Evolutionary conservation across 2,888 invertebrate genomes (phyloP).

Genomic region (Leptinotarsa haldemani): DNA sequence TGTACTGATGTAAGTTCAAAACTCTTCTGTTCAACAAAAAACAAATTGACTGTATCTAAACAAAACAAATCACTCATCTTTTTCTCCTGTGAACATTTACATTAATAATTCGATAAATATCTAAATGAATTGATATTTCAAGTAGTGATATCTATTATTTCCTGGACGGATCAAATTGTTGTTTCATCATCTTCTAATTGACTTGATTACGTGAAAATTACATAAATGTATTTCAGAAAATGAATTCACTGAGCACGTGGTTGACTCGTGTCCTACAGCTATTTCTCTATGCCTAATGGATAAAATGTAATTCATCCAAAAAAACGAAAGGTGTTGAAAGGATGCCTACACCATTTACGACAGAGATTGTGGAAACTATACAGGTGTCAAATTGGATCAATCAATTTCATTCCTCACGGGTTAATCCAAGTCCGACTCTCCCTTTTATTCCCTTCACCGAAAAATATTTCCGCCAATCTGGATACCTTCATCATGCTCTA

Average conservation of each 20-base stretch:
- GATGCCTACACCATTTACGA: background rate
- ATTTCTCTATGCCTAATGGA: background rate
- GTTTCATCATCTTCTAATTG: too few relatives aligned
- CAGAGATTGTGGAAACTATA: background rate
- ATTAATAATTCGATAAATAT: too few relatives aligned
- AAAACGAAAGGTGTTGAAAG: background rate
- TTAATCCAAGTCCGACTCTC: background rate
- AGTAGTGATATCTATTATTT: too few relatives aligned
- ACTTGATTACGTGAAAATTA: too few relatives aligned
- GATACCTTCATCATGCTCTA: background rate
- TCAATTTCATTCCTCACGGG: background rate
- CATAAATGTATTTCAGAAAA: background rate
- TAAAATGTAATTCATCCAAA: background rate
- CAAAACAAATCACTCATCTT: too few relatives aligned
- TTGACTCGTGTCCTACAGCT: background rate
- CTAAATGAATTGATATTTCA: too few relatives aligned
- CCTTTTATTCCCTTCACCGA: background rate
- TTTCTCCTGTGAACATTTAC: too few relatives aligned
- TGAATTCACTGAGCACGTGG: background rate
- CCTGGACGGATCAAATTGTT: too few relatives aligned
- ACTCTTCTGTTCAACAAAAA: too few relatives aligned
- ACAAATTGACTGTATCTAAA: too few relatives aligned
- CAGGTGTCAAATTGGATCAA: constrained; percentile 16
- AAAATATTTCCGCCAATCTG: background rate
- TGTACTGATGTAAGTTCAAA: too few relatives aligned